Percentiles rank a stretch among this genome's conserved stretches.
These are phyloP conservation scores for Sebastolobus alascanus DNA, from an alignment of 2,797 vertebrate genomes.

Conservation along the genomic window DNA sequence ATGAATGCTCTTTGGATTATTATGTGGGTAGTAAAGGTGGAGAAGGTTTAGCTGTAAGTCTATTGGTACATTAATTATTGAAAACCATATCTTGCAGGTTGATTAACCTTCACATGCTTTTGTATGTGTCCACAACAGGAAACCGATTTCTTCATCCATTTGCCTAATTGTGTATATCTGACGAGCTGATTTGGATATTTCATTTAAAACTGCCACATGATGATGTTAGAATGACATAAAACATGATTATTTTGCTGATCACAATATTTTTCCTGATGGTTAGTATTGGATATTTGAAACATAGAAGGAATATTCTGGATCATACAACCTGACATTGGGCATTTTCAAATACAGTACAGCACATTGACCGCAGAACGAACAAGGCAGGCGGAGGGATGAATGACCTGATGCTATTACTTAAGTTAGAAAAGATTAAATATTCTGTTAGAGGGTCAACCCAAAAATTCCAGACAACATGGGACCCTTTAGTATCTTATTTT, in stretches of 20 bases:
- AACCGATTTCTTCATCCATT: background rate
- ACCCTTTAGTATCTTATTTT: no score
- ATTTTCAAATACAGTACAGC: background rate
- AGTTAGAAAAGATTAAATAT: no score
- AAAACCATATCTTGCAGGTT: constrained; percentile 24
- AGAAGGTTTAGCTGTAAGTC: constrained; percentile 19
- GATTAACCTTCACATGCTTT: constrained; percentile 24
- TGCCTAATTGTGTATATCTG: background rate
- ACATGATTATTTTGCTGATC: background rate
- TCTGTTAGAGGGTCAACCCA: no score
- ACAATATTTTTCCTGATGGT: background rate
- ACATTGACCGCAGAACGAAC: background rate
- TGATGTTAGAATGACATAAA: background rate
- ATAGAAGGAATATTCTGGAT: background rate
- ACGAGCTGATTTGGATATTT: background rate
- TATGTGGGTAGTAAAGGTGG: constrained; percentile 4
- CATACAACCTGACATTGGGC: background rate
- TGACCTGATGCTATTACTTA: no score
- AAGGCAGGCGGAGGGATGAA: no score
- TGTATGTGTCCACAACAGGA: constrained; percentile 18
- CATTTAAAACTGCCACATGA: background rate
- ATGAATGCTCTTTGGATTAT: constrained; percentile 31
- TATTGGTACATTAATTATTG: constrained; percentile 36
- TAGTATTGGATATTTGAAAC: background rate
- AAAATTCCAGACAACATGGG: no score